Base-by-base conservation (phyloP, 2,888 invertebrate genomes). In the Thalpophila matura region DNA sequence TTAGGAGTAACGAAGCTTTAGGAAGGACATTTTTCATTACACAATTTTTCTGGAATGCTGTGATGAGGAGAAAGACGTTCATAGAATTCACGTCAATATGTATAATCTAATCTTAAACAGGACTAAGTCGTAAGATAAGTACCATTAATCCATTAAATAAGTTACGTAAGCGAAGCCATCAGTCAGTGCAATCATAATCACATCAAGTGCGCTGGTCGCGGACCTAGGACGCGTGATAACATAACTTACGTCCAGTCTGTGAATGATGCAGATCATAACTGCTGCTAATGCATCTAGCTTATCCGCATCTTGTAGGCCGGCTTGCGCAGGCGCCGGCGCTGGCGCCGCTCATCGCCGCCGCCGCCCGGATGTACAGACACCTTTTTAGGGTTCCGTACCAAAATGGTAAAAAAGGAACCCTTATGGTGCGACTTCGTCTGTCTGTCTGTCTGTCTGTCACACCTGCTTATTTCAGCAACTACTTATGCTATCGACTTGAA, bases 291-390 rank as follows among this genome's bases (percentile, higher is more conserved):
- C 49, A 18, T 45, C 18, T 26, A 3, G 5, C 6, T 40, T 42
- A 46, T 69, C 12, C 18, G n/a, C 33, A 51, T 35, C 58, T 38
- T 29, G 53, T n/a, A 22, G 5, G 7, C 10, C 12, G 45, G 7
- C 18, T 16, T 14, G 37, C 22, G 26, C n/a, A 27, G 42, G 47
- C 43, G 38, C 57, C 27, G 31, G 46, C 31, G 46, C 31, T 10
- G 22, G 33, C 26, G 59, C 51, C 27, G 29, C 1, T 12, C 16
- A 2, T 18, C 24, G 14, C 3, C 26, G 2, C 14, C 24, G 14
- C 3, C 26, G 31, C 18, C 22, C 35, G 54, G 65, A 38, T 38
- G 33, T 16, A 26, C 14, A 26, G 22, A 20, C 29, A 53, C 42
- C n/a, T n/a, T n/a, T n/a, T n/a, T n/a, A n/a, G n/a, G n/a, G n/a